Conservation (phyloP, 2,888 invertebrate species). For the Malachius bipustulatus region DNA sequence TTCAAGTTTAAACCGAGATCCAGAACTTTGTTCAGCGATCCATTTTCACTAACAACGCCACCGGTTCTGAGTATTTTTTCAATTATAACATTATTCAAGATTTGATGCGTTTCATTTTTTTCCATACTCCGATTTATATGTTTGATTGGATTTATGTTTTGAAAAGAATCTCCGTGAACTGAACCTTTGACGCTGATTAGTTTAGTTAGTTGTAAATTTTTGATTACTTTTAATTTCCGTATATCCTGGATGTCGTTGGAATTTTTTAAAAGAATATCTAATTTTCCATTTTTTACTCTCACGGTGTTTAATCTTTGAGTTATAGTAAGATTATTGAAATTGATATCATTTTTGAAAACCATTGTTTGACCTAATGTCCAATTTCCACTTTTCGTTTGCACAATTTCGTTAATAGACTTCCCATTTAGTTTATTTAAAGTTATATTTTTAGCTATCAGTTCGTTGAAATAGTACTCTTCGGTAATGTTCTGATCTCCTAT, state of each 20-base stretch:
- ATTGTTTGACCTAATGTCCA: constrained; percentile 38
- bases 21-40: constrained; percentile 29
- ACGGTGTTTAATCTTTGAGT: constrained; percentile 39
- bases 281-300: constrained; percentile 31
- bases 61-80: constrained; percentile 31
- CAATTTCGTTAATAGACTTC: constrained; percentile 28
- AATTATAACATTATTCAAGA: constrained; percentile 40
- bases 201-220: constrained; percentile 36
- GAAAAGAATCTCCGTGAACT: constrained; percentile 35
- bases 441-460: constrained; percentile 30
- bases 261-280: constrained; percentile 38
- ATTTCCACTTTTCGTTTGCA: constrained; percentile 33
- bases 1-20: constrained; percentile 28
- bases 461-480: constrained; percentile 29
- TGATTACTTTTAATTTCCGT: constrained; percentile 36
- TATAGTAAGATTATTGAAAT: constrained; percentile 34
- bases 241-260: constrained; percentile 36
- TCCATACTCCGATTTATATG: constrained; percentile 35
- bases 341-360: constrained; percentile 35
- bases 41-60: constrained; percentile 27
- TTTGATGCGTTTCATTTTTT: constrained; percentile 34
- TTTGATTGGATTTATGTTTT: constrained; percentile 37
- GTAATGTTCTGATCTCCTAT: constrained; percentile 39
- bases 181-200: constrained; percentile 38
- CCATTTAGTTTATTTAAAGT: constrained; percentile 18